These are phyloP conservation scores for Drosophila helvetica DNA, from an alignment of 2,888 invertebrate genomes.

Conservation along the genomic window DNA sequence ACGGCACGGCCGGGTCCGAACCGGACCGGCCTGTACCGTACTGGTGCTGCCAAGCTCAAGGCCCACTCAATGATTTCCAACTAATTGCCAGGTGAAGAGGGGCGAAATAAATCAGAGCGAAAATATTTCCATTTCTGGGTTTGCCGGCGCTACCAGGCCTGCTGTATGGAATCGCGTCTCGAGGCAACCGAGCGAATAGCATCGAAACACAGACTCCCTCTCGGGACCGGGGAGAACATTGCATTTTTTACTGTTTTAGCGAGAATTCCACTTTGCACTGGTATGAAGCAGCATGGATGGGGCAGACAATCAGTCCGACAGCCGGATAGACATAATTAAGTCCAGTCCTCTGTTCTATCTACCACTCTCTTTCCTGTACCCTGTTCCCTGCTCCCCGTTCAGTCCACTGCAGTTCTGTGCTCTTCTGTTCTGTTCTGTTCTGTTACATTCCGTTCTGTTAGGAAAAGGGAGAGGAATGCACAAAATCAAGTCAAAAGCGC, in stretches of 20 bases:
- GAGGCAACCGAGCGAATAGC: conserved; percentile 26
- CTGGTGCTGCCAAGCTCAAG: conserved; percentile 28
- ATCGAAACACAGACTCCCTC: conserved; percentile 13
- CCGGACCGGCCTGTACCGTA: background rate
- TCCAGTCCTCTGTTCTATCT: conserved; percentile 41
- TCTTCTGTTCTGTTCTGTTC: conserved; percentile 25
- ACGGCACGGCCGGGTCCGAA: background rate
- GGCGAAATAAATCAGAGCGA: conserved; percentile 53
- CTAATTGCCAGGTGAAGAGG: conserved; percentile 61
- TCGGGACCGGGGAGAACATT: conserved; percentile 53
- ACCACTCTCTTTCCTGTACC: background rate
- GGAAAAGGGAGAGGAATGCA: conserved; percentile 46
- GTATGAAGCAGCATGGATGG: conserved; percentile 16
- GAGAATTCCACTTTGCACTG: conserved; percentile 51
- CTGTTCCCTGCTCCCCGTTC: background rate
- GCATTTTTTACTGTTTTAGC: conserved; percentile 66
- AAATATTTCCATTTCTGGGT: conserved; percentile 50
- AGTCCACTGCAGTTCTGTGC: conserved; percentile 4
- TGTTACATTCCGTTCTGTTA: conserved; percentile 21
- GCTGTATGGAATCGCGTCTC: conserved; percentile 14
- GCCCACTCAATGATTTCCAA: conserved; percentile 50
- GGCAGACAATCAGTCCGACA: conserved; percentile 46
- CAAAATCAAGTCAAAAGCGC: conserved; percentile 61
- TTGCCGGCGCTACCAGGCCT: background rate
- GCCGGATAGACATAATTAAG: conserved; percentile 65